Evolutionary conservation across 2,888 invertebrate species (phyloP).

Genomic region (Linnaemya tessellans): DNA sequence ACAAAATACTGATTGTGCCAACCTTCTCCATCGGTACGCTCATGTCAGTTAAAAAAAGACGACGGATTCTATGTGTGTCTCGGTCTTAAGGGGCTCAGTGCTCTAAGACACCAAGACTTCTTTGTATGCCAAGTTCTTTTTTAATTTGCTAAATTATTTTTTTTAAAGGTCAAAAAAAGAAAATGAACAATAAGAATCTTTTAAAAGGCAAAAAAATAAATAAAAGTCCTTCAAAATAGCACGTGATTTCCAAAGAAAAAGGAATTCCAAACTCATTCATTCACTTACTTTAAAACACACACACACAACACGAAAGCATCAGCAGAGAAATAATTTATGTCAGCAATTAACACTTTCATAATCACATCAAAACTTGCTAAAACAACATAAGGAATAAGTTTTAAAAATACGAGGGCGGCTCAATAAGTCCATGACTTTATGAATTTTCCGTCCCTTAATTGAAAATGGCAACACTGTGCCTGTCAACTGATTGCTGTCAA

Average conservation of each 20-base stretch:
- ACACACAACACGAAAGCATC: too few species aligned
- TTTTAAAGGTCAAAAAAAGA: background rate
- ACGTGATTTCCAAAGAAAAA: background rate
- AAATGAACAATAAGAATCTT: background rate
- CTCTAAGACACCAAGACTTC: too few species aligned
- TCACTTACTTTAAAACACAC: constrained; percentile 1
- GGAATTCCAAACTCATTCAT: too few species aligned
- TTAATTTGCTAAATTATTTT: constrained; percentile 17
- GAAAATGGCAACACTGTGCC: too few species aligned
- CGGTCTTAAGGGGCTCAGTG: too few species aligned
- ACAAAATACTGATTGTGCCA: too few species aligned
- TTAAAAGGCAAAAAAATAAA: background rate
- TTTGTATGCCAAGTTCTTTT: background rate
- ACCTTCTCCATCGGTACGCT: too few species aligned
- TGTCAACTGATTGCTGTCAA: too few species aligned
- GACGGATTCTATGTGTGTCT: too few species aligned
- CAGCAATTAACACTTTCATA: constrained; percentile 66
- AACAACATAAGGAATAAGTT: constrained; percentile 47
- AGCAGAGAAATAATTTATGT: constrained; percentile 55
- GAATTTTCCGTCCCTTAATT: too few species aligned
- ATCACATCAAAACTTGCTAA: constrained; percentile 62
- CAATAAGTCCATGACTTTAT: too few species aligned
- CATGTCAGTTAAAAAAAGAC: too few species aligned
- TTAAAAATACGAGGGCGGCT: constrained; percentile 33
- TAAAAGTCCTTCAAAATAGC: background rate